phyloP scores from a whole-genome alignment of 2,888 invertebrate species.

The Metellina segmentata region DNA sequence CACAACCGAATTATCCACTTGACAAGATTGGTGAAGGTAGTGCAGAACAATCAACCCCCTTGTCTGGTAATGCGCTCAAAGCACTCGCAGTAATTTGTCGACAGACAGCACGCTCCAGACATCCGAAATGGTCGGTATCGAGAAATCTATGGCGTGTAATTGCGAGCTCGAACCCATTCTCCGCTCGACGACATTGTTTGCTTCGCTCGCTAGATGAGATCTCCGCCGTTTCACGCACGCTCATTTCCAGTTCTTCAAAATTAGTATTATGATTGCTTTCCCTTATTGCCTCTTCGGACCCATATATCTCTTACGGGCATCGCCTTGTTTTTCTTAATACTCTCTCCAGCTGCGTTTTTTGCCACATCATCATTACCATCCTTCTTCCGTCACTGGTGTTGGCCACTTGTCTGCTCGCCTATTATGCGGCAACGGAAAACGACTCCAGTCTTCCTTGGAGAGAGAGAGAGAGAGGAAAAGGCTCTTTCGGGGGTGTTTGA shows the following conservation, averaged over 20 bases:
- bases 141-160: neutral
- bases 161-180: neutral
- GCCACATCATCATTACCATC: conserved; percentile 10
- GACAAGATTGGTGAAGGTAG: neutral
- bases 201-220: neutral
- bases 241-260: neutral
- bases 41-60: neutral
- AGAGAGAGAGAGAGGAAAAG: neutral
- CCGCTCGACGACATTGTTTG: neutral
- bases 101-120: neutral
- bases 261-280: neutral
- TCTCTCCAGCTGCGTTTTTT: neutral
- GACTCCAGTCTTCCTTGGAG: neutral
- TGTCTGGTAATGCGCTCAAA: too few species aligned
- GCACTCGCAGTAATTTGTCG: neutral
- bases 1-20: neutral
- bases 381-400: conserved; percentile 1
- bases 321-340: neutral
- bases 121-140: neutral
- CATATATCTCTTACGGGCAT: neutral
- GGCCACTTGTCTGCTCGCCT: neutral
- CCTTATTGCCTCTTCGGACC: neutral
- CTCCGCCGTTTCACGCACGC: neutral
- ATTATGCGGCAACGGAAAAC: neutral
- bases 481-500: neutral